These are phyloP conservation scores for Lysandra coridon DNA, from an alignment of 2,888 invertebrate species.

Conservation along the genomic window DNA sequence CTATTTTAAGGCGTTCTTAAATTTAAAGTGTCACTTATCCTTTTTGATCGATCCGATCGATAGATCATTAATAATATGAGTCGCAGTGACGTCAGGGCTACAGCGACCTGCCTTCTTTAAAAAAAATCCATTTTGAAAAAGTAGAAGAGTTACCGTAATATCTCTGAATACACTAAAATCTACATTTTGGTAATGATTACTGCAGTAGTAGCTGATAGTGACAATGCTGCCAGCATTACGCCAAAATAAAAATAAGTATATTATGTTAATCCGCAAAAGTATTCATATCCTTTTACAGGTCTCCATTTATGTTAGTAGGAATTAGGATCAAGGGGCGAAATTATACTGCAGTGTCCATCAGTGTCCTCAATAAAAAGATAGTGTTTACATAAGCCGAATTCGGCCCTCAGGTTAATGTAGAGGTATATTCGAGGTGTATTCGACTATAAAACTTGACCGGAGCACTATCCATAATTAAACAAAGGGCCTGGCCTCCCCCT, in stretches of 20 bases:
- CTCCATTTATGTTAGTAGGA: background rate
- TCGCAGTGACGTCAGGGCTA: no score
- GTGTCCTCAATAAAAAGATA: background rate
- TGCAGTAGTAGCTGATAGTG: background rate
- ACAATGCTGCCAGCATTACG: background rate
- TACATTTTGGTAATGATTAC: background rate
- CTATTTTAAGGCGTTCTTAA: no score
- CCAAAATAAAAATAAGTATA: background rate
- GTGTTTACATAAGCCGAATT: slow-evolving; percentile 1
- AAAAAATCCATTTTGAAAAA: no score
- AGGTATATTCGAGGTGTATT: slow-evolving; percentile 27
- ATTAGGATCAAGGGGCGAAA: background rate
- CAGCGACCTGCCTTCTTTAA: no score
- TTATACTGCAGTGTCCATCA: background rate
- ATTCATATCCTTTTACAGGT: background rate
- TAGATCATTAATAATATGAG: no score
- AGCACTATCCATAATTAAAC: slow-evolving; percentile 62
- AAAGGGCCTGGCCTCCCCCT: slow-evolving; percentile 56
- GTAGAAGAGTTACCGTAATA: no score
- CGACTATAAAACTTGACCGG: slow-evolving; percentile 34
- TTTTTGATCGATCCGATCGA: no score
- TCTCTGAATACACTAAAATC: background rate
- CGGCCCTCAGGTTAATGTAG: slow-evolving; percentile 1
- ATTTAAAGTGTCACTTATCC: no score
- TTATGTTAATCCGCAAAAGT: background rate